Conservation (phyloP, 2,888 invertebrate species). For the Dyspetes luteomarginatus region DNA sequence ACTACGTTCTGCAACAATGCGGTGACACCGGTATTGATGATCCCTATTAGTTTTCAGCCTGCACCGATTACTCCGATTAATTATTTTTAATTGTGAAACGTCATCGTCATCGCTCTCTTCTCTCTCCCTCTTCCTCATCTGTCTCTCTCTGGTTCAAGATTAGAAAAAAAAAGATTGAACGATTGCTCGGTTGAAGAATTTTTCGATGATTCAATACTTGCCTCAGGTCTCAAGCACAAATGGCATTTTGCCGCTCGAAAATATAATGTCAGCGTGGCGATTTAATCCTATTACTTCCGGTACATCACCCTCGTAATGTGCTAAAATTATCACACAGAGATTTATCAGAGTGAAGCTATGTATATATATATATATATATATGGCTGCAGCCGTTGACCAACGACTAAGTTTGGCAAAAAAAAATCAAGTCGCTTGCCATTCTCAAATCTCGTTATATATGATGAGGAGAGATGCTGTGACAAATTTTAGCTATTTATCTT, state of each 20-base stretch:
- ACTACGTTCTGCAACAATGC: background rate
- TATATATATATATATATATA: background rate
- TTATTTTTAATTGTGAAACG: background rate
- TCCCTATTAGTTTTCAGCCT: background rate
- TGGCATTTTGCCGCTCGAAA: constrained; percentile 18
- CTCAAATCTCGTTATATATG: too few relatives aligned
- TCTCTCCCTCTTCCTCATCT: background rate
- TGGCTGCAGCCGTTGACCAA: too few relatives aligned
- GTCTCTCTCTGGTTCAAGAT: background rate
- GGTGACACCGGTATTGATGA: constrained; percentile 1
- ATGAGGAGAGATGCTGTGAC: too few relatives aligned
- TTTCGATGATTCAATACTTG: constrained; percentile 14
- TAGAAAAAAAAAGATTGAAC: background rate
- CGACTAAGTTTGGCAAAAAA: too few relatives aligned
- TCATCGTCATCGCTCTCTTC: too few relatives aligned
- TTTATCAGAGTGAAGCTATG: constrained; percentile 51
- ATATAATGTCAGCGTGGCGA: constrained; percentile 30
- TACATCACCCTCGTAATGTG: constrained; percentile 45
- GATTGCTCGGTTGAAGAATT: constrained; percentile 19
- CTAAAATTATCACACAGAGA: constrained; percentile 57
- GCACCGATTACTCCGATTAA: constrained; percentile 3
- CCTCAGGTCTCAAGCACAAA: background rate
- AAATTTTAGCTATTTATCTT: too few relatives aligned
- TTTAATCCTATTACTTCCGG: constrained; percentile 57
- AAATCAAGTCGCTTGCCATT: too few relatives aligned